Evolutionary conservation across 2,888 invertebrate species (phyloP), one percentile per base, ranked within the genome.

Genomic region (Torymus auratus): DNA sequence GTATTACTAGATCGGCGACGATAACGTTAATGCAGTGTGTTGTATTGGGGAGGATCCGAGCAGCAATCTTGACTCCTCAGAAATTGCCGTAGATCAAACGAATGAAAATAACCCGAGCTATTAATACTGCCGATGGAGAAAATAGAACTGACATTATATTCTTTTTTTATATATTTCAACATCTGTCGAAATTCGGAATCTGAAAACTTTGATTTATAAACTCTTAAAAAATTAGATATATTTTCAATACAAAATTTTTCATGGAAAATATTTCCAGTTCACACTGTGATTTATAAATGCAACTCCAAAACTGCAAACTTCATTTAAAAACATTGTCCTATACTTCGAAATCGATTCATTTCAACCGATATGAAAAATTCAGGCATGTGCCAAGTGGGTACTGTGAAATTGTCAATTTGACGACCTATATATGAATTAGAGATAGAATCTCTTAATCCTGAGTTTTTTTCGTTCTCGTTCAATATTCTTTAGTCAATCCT

Each of bases 371-470:
- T n/a, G 11, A 75, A 67, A 52, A 52, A 67, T 75, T 75, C 20
- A 61, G n/a, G 61, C 52, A 12, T 20, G n/a, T 23, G 50, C 41
- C 20, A 70, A 60, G 58, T 70, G 15, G 7, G 41, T 61, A 58
- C 52, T 5, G 62, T 61, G 61, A 72, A 73, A 73, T 64, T 73
- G 72, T 55, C 72, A 64, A 73, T 64, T 61, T 73, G 55, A 2
- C 23, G 58, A 77, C 28, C 15, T 65, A 53, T 58, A 58, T 72
- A 23, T 23, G 71, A 78, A 71, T 58, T 67, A 78, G 53, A 78
- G 53, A 67, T 52, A 11, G 65, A 64, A 60, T 78, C 28, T 13
- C 12, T 65, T 69, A 60, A 72, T 60, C 71, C 65, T 17, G 61
- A 53, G 60, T 20, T 70, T 53, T 78, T 70, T 74, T 75, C 15